A percentile compares a stretch with the other conserved stretches of the same genome.
Conservation (phyloP, 2,113 vertebrate species). For the Coptodon bakossiorum region DNA sequence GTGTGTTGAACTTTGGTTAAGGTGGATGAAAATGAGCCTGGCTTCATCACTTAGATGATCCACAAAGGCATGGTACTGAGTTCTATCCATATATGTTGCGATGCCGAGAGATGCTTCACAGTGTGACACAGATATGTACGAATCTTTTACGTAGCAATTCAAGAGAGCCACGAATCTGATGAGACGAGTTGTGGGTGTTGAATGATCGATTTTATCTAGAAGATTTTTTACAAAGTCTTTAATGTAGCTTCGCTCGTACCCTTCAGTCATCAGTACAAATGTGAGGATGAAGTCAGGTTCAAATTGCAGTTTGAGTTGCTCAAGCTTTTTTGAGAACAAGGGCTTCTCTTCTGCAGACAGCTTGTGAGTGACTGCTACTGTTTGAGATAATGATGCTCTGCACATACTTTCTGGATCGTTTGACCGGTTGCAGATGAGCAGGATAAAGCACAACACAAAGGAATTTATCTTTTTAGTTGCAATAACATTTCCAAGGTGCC, state of each 20-base stretch:
- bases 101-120: conserved; percentile 68
- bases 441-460: conserved; percentile 59
- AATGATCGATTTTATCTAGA: conserved; percentile 45
- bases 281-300: conserved; percentile 65
- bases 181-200: conserved; percentile 28
- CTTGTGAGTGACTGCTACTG: conserved; percentile 66
- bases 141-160: conserved; percentile 61
- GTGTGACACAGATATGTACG: conserved; percentile 66
- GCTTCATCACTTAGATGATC: conserved; percentile 56
- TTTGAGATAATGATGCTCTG: conserved; percentile 32
- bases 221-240: conserved; percentile 53
- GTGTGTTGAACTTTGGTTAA: conserved; percentile 45
- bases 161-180: conserved; percentile 67
- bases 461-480: conserved; percentile 28
- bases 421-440: conserved; percentile 68
- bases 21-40: conserved; percentile 66
- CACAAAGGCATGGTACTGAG: conserved; percentile 49
- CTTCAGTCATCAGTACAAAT: conserved; percentile 70
- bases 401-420: conserved; percentile 57
- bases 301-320: not conserved
- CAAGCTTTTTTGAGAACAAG: conserved; percentile 42
- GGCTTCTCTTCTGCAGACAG: conserved; percentile 49
- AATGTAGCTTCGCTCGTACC: conserved; percentile 43
- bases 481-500: conserved; percentile 42
- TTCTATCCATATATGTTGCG: not conserved